Evolutionary conservation across 2,888 invertebrate species (phyloP), one percentile per base, ranked within the genome.

Genomic region (Scrobipalpa costella): DNA sequence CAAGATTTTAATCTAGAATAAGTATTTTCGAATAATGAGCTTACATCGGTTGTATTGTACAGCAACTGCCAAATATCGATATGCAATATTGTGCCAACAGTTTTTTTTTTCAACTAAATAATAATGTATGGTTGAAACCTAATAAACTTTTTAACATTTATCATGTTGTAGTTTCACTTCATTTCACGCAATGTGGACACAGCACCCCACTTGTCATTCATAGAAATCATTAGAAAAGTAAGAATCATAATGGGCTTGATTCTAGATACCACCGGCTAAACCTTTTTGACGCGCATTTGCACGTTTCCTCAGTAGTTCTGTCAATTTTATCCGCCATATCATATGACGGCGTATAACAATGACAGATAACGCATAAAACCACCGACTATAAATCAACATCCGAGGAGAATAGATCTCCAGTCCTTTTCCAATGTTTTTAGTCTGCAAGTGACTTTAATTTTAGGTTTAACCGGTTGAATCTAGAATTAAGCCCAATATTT

Each of bases 121-220:
- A 34, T 33, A 49, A 17, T 49, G 44, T 44, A 44, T 34, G 34
- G 44, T 13, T 79, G 79, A 77, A 86, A 86, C 74, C 81, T 81
- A 88, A 86, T 88, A 88, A 90, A 89, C 81, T 77, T 86, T 86
- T 86, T 86, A 79, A 84, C 84, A 88, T 83, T 82, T 79, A 74
- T 63, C 65, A 67, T 21, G 11, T 11, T 50, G 63, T 59, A 65
- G 69, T 73, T 65, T 65, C 34, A 65, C 63, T 65, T 9, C 21
- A 15, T 33, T 7, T 49, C 55, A 38, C 15, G 58, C 55, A 55
- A 44, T 9, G 27, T 21, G 55, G 13, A n/a, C n/a, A n/a, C n/a
- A n/a, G 33, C 27, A 44, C 40, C 5, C 8, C 44, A 40, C 61
- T 7, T 7, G 5, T 15, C 47, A 47, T 47, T 15, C 7, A 17